Base-by-base conservation (phyloP, 2,888 invertebrate species). In the Carpatolechia fugitivella region DNA sequence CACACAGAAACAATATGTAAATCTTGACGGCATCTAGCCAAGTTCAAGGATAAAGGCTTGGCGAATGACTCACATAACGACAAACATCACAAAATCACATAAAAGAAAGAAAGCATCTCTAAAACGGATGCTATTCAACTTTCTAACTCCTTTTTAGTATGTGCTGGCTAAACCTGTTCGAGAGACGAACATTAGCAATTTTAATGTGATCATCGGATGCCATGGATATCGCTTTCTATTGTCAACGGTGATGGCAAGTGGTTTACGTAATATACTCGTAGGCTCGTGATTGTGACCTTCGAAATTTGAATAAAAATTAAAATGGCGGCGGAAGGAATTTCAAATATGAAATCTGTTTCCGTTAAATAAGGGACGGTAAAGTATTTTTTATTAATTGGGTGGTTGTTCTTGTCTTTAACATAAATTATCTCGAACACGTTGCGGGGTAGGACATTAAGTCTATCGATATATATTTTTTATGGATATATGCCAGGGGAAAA, bases 81-180 rank as follows among this genome's bases (percentile, higher is more conserved):
- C 16, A 10, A 14, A 30, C 16, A 24, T 31, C 13, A 49, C 13
- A 33, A 31, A 49, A 33, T 33, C 33, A 11, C 30, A 16, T 18
- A 41, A 41, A 38, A 44, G 44, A 38, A 49, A 50, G 50, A 60
- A 60, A 60, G 40, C 29, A 46, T 59, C 61, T 58, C 60, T 57
- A 64, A 60, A 58, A 60, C 70, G 69, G 69, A 72, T 63, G 44
- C 40, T 41, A 50, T 29, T 13, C 3, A 24, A 78, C 84, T 85
- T 85, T 85, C 85, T 82, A 77, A 74, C 72, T 79, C 85, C 85
- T 82, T 84, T 74, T 80, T 72, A 44, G 13, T 44, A 44, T 44
- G 44, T 24, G 2, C 24, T 38, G 7, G 73, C 69, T 57, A 74
- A 82, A 84, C 83, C 62, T 62, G 83, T 80, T 77, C 58, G 46